Percentiles rank a stretch among this genome's conserved stretches.
These are phyloP conservation scores for Caenorhabditis sulstoni DNA, from an alignment of 2,888 invertebrate genomes.

Conservation along the genomic window DNA sequence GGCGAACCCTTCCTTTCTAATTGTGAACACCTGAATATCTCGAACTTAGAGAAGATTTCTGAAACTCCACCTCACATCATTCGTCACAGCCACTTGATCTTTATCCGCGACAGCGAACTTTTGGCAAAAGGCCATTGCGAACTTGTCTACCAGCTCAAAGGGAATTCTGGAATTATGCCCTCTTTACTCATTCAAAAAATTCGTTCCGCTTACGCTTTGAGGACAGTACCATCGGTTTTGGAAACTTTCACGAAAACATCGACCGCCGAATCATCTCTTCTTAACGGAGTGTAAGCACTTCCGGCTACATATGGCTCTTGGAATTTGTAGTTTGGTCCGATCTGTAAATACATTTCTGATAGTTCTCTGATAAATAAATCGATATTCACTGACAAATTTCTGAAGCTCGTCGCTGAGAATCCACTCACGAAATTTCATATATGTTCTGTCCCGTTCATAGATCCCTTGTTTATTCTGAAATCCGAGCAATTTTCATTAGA, in stretches of 20 bases:
- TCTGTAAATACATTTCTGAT: background rate
- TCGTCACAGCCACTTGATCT: too few species aligned
- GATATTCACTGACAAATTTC: background rate
- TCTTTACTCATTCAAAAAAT: too few species aligned
- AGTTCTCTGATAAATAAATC: background rate
- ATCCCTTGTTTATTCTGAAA: background rate
- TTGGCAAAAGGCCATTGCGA: too few species aligned
- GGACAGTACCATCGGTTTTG: background rate
- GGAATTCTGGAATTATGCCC: too few species aligned
- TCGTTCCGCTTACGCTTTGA: background rate
- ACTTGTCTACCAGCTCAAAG: too few species aligned
- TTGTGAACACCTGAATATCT: too few species aligned
- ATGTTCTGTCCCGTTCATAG: background rate
- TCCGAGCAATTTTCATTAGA: background rate
- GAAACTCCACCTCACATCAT: too few species aligned
- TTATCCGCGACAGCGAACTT: too few species aligned
- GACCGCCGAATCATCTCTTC: background rate
- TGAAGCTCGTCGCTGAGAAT: slow-evolving; percentile 1
- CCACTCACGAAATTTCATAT: slow-evolving; percentile 2
- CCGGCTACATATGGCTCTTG: slow-evolving; percentile 11
- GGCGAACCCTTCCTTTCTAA: background rate
- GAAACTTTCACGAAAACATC: slow-evolving; percentile 1
- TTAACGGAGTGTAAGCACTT: background rate
- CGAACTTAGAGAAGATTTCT: too few species aligned
- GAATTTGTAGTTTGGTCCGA: slow-evolving; percentile 1